These are phyloP conservation scores for Danio jaintianensis DNA, from an alignment of 2,797 vertebrate species.

Conservation along the genomic window DNA sequence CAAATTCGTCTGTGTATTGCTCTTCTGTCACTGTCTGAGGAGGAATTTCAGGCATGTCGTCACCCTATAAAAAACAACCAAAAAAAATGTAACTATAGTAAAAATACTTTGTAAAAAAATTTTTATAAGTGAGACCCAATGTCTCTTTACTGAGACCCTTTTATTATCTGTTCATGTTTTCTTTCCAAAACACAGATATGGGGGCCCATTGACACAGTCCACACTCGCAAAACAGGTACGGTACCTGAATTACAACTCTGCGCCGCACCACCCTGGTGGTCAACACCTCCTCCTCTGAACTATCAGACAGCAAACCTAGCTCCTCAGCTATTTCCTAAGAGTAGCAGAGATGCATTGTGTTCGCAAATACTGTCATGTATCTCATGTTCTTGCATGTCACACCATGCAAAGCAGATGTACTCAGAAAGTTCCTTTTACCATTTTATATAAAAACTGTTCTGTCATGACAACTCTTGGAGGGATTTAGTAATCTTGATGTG, in stretches of 20 bases:
- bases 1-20: conserved; percentile 90
- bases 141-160: background rate
- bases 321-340: conserved; percentile 91
- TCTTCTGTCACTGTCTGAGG: conserved; percentile 92
- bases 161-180: background rate
- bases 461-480: too few relatives aligned
- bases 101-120: background rate
- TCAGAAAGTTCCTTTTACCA: conserved; percentile 57
- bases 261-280: conserved; percentile 96
- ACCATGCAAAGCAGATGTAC: conserved; percentile 47
- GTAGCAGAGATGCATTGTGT: conserved; percentile 77
- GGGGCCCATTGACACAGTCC: conserved; percentile 15
- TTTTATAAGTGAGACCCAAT: background rate
- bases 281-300: conserved; percentile 94
- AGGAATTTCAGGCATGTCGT: conserved; percentile 88
- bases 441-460: conserved; percentile 35
- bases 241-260: conserved; percentile 94
- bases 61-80: conserved; percentile 78
- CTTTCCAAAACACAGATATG: background rate
- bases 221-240: conserved; percentile 27
- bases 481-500: too few relatives aligned
- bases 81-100: background rate
- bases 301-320: conserved; percentile 90
- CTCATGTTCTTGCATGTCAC: conserved; percentile 20
- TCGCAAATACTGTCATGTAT: conserved; percentile 49